phyloP scores from a whole-genome alignment of 2,888 invertebrate genomes.

The Diaprepes abbreviatus region DNA sequence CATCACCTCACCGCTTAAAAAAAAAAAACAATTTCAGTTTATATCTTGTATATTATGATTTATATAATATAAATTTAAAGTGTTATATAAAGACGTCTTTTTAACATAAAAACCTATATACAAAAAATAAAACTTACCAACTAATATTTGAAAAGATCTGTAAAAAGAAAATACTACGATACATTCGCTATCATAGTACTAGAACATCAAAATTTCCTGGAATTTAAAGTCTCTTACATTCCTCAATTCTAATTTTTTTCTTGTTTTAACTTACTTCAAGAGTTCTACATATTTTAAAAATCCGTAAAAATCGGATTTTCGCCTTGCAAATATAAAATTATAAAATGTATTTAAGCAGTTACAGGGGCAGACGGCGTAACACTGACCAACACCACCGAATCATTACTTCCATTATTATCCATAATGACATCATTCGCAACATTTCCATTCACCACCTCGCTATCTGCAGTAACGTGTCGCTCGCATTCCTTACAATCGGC shows the following conservation, averaged over 20 bases:
- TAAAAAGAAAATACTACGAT: conserved; percentile 7
- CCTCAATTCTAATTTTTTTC: background rate
- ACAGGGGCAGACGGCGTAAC: conserved; percentile 21
- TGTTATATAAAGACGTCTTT: conserved; percentile 6
- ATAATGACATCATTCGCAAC: conserved; percentile 27
- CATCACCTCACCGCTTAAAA: no score
- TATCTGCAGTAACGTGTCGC: background rate
- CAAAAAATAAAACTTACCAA: background rate
- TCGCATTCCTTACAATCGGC: conserved; percentile 55
- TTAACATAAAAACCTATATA: conserved; percentile 9
- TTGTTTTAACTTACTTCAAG: background rate
- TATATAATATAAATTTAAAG: background rate
- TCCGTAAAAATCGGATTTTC: no score
- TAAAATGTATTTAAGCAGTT: conserved; percentile 12
- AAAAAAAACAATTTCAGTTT: background rate
- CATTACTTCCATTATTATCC: conserved; percentile 44
- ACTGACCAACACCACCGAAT: conserved; percentile 39
- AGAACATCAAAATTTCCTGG: background rate
- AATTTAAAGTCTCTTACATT: background rate
- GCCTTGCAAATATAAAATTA: no score
- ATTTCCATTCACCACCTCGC: conserved; percentile 6
- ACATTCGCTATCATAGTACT: background rate
- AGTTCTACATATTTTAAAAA: background rate
- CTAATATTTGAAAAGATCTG: background rate
- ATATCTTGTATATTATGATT: background rate